Percentiles rank a stretch among this genome's conserved stretches.
phyloP scores from a whole-genome alignment of 2,797 vertebrate genomes.

The Fistularia commersonii region DNA sequence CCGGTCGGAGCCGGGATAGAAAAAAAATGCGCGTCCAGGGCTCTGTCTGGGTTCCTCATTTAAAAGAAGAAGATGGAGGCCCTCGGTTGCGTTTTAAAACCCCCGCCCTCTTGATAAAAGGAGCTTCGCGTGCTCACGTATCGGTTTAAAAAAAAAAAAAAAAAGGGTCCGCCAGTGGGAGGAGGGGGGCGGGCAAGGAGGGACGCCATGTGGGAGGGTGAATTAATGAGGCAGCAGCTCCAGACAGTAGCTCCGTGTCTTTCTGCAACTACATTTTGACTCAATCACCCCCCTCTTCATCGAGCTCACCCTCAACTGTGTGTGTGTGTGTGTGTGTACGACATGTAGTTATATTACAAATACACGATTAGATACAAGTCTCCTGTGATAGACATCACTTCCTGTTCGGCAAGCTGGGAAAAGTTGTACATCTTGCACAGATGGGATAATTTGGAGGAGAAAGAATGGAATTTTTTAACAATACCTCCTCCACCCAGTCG shows the following conservation, averaged over 20 bases:
- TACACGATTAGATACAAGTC: no score
- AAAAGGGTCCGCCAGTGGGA: conserved; percentile 12
- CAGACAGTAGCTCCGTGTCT: conserved; percentile 50
- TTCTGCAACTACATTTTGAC: conserved; percentile 9
- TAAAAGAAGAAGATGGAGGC: conserved; percentile 4
- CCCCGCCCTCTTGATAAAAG: no score
- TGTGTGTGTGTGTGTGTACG: no score
- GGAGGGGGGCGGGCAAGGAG: conserved; percentile 24
- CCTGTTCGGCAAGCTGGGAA: neutral
- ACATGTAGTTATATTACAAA: no score
- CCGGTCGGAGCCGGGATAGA: no score
- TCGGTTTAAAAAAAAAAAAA: no score
- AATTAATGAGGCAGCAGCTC: conserved; percentile 58
- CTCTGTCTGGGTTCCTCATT: conserved; percentile 10
- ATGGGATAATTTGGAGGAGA: conserved; percentile 4
- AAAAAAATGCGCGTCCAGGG: neutral
- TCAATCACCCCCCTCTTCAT: no score
- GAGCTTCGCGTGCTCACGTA: no score
- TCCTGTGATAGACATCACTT: neutral
- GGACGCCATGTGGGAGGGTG: conserved; percentile 58
- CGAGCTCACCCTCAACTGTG: no score
- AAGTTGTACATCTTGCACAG: neutral
- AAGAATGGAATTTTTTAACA: conserved; percentile 48
- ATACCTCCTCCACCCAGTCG: conserved; percentile 26
- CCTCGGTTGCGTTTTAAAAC: conserved; percentile 2